Percentiles rank a stretch among this genome's conserved stretches.
phyloP scores from a whole-genome alignment of 2,888 invertebrate species.

The Leptogaster cylindrica region DNA sequence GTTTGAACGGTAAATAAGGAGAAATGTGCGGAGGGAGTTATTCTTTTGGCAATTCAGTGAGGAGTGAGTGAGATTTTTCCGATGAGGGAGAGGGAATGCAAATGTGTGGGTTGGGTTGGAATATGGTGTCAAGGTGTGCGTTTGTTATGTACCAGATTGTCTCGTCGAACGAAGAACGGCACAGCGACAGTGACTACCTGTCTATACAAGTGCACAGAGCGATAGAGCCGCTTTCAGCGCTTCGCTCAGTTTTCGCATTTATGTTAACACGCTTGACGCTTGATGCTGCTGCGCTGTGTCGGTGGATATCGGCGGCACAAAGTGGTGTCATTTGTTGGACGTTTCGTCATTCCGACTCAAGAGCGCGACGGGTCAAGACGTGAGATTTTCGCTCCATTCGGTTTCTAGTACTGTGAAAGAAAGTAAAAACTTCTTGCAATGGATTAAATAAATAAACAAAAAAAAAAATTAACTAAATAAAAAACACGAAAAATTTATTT shows the following conservation, averaged over 20 bases:
- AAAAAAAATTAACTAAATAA: not conserved
- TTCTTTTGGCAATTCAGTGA: not conserved
- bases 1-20: not conserved
- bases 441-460: too few species aligned
- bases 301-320: conserved; percentile 25
- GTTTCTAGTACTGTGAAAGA: conserved; percentile 16
- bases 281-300: conserved; percentile 32
- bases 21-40: not conserved
- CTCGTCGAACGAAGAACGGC: too few species aligned
- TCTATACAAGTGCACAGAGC: conserved; percentile 2
- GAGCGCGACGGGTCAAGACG: conserved; percentile 54
- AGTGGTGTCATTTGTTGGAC: conserved; percentile 50
- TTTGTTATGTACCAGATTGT: conserved; percentile 2
- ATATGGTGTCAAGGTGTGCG: not conserved
- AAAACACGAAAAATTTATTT: conserved; percentile 1
- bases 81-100: not conserved
- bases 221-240: conserved; percentile 4
- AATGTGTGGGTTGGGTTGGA: not conserved
- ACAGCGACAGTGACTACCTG: not conserved
- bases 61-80: not conserved
- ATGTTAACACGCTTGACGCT: too few species aligned
- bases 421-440: not conserved
- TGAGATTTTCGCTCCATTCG: conserved; percentile 42
- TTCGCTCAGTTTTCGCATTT: conserved; percentile 16
- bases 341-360: conserved; percentile 54